Conservation (phyloP, 2,797 vertebrate genomes). For the Acestrorhynchus altus region DNA sequence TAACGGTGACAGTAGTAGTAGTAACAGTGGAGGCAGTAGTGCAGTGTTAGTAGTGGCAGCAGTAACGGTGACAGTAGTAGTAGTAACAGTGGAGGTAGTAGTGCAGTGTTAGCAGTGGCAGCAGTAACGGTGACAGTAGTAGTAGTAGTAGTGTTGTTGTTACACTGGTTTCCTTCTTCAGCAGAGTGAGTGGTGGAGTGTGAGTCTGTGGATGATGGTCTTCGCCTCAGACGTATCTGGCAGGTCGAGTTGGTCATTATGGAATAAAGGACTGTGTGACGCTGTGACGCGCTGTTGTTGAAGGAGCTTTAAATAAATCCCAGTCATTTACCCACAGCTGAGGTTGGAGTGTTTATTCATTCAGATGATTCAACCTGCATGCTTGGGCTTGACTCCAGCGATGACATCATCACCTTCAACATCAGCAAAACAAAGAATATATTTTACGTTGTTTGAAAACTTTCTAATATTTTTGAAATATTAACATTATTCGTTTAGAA, state of each 20-base stretch:
- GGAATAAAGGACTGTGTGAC: not conserved
- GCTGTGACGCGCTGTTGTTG: not conserved
- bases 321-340: not conserved
- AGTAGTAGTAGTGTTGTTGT: too few species aligned
- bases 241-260: not conserved
- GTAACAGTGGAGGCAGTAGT: too few species aligned
- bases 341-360: not conserved
- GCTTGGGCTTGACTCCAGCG: conserved; percentile 2
- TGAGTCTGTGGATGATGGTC: too few species aligned
- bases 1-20: too few species aligned
- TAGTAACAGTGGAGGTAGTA: not conserved
- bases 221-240: not conserved
- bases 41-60: not conserved
- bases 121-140: not conserved
- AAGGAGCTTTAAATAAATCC: not conserved
- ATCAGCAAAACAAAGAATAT: too few species aligned
- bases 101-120: not conserved
- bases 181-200: too few species aligned
- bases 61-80: not conserved
- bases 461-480: too few species aligned
- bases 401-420: not conserved
- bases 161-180: too few species aligned
- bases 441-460: too few species aligned
- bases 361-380: not conserved
- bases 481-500: too few species aligned